Percentiles rank a stretch among this genome's conserved stretches.
Evolutionary conservation across 2,113 vertebrate genomes (phyloP).

Genomic region (Tautogolabrus adspersus): DNA sequence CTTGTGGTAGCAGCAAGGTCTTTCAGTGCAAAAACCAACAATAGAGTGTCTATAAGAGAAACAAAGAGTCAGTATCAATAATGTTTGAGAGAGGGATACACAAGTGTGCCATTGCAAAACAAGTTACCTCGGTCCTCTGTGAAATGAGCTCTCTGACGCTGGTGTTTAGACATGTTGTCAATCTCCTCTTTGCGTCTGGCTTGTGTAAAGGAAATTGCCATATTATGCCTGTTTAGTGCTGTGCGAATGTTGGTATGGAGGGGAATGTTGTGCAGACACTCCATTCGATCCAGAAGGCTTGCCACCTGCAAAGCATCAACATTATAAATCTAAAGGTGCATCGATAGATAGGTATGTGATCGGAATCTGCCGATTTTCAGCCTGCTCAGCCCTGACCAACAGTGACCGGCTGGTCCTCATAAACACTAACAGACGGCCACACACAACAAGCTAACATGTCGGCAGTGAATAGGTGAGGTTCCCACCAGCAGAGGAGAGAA

Average conservation of each 20-base stretch:
- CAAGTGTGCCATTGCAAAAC: accelerated
- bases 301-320: constrained; percentile 71
- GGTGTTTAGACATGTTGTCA: constrained; percentile 61
- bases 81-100: background rate
- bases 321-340: too few relatives aligned
- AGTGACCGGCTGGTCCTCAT: too few relatives aligned
- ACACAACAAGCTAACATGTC: too few relatives aligned
- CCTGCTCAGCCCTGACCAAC: too few relatives aligned
- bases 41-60: constrained; percentile 68
- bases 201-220: constrained; percentile 73
- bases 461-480: too few relatives aligned
- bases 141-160: constrained; percentile 68
- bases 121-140: constrained; percentile 77
- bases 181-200: constrained; percentile 73
- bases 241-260: constrained; percentile 74
- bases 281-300: constrained; percentile 78
- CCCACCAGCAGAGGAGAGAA: too few relatives aligned
- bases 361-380: too few relatives aligned
- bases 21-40: constrained; percentile 74
- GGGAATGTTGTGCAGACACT: constrained; percentile 65
- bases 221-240: constrained; percentile 74
- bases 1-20: constrained; percentile 77
- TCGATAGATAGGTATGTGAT: too few relatives aligned
- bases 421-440: too few relatives aligned
- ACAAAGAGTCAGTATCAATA: background rate